phyloP scores from a whole-genome alignment of 2,113 vertebrate genomes.

The Macrotus californicus region DNA sequence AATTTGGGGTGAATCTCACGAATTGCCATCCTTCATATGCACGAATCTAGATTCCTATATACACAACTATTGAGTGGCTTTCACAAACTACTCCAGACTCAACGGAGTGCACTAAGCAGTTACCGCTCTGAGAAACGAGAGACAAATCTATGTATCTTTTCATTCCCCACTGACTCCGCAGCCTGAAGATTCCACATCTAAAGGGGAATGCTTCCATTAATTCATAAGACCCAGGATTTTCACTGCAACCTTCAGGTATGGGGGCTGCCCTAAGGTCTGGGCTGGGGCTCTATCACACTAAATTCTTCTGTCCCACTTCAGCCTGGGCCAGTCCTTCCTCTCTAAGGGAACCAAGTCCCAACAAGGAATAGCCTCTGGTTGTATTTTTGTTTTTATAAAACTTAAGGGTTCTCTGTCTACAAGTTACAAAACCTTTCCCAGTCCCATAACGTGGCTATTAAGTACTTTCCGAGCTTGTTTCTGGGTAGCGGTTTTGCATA shows the following conservation, averaged over 20 bases:
- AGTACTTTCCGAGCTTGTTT: background rate
- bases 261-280: background rate
- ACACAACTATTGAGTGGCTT: background rate
- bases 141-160: background rate
- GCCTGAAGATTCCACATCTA: background rate
- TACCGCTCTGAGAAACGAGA: background rate
- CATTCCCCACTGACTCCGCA: background rate
- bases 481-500: background rate
- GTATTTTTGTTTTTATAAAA: constrained; percentile 4
- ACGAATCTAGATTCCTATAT: background rate
- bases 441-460: background rate
- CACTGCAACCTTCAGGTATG: background rate
- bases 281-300: background rate
- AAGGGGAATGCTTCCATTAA: background rate
- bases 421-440: background rate
- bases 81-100: background rate
- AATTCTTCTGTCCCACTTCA: background rate
- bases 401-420: background rate
- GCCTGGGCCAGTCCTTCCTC: background rate
- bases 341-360: background rate
- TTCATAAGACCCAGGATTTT: background rate
- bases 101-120: background rate
- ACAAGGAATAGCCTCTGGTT: background rate
- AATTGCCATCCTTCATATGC: background rate
- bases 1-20: background rate